phyloP scores from a whole-genome alignment of 2,113 vertebrate genomes.

The Atractosteus spatula region DNA sequence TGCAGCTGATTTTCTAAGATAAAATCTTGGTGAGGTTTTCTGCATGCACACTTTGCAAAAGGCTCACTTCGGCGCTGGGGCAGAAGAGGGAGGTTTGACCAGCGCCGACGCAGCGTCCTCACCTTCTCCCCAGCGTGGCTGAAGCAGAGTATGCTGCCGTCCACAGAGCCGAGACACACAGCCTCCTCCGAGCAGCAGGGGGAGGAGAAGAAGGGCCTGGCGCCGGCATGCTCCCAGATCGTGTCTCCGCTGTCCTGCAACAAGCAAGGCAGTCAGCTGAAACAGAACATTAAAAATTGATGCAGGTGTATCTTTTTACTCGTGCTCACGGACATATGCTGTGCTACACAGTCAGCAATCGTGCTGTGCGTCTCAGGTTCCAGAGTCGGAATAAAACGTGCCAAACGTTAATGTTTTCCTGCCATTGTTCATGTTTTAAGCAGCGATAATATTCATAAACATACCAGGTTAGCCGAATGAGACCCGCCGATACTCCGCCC shows the following conservation, averaged over 20 bases:
- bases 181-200: conserved; percentile 63
- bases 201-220: conserved; percentile 87
- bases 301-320: neutral
- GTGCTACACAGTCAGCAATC: neutral
- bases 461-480: too few species aligned
- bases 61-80: too few species aligned
- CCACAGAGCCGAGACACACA: conserved; percentile 82
- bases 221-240: conserved; percentile 73
- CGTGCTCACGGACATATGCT: neutral
- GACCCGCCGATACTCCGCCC: too few species aligned
- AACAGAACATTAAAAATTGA: neutral
- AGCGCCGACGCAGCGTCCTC: neutral
- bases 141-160: conserved; percentile 79
- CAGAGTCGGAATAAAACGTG: too few species aligned
- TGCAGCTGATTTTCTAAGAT: too few species aligned
- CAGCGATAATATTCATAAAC: too few species aligned
- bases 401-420: too few species aligned
- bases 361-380: too few species aligned
- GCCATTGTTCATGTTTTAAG: too few species aligned
- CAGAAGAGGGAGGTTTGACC: too few species aligned
- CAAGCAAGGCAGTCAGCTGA: neutral
- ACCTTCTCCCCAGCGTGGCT: conserved; percentile 80
- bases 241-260: conserved; percentile 68
- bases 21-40: too few species aligned
- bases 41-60: too few species aligned